Conservation (phyloP, 2,888 invertebrate species). For the Punctoribates punctum region DNA sequence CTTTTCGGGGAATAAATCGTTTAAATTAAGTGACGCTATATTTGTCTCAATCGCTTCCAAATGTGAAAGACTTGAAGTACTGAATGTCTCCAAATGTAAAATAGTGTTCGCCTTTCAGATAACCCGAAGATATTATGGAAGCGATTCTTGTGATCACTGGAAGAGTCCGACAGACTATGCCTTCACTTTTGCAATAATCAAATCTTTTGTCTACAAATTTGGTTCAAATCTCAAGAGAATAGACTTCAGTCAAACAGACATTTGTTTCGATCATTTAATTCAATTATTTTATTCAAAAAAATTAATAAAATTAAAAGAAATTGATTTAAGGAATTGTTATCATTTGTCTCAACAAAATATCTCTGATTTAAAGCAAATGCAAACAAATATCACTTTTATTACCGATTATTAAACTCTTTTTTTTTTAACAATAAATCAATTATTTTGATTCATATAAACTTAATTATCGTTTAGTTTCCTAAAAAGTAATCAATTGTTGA, state of each 20-base stretch:
- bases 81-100: conserved; percentile 15
- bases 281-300: neutral
- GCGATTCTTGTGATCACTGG: conserved; percentile 14
- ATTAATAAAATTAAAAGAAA: neutral
- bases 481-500: no score
- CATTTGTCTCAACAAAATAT: neutral
- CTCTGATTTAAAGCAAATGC: neutral
- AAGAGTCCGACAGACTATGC: conserved; percentile 6
- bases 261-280: conserved; percentile 12
- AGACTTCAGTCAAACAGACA: conserved; percentile 3
- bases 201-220: conserved; percentile 3
- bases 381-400: conserved; percentile 20
- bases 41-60: conserved; percentile 13
- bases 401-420: no score
- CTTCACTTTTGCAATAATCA: conserved; percentile 19
- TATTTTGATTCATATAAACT: neutral
- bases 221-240: conserved; percentile 15
- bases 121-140: conserved; percentile 23
- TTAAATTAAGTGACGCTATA: conserved; percentile 29
- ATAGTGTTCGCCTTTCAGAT: neutral
- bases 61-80: neutral
- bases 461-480: no score
- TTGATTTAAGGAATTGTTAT: neutral
- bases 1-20: conserved; percentile 15
- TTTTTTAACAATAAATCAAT: neutral